These are phyloP conservation scores for Platyura marginata DNA, from an alignment of 1,140 invertebrate species.

Conservation along the genomic window DNA sequence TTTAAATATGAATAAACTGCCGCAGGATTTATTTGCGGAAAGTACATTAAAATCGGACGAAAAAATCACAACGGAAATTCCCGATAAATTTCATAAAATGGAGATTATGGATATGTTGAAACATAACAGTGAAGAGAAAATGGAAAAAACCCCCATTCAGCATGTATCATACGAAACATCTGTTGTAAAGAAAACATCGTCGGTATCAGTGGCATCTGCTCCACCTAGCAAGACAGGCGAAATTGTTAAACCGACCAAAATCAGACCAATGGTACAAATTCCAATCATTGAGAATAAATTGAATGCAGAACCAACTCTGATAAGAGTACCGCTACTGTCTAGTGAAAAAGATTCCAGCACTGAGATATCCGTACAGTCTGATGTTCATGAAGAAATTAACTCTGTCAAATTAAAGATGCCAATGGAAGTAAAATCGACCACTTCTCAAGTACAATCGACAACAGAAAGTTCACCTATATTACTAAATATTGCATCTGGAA, in stretches of 20 bases:
- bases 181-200: background rate
- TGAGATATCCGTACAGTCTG: background rate
- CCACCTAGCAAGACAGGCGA: background rate
- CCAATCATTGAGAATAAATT: background rate
- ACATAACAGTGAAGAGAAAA: background rate
- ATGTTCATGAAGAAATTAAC: background rate
- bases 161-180: background rate
- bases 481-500: background rate
- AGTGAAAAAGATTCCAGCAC: background rate
- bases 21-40: too few species aligned
- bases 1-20: slow-evolving; percentile 1
- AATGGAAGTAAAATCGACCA: background rate
- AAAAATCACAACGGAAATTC: background rate
- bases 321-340: background rate
- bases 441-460: background rate
- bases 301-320: background rate
- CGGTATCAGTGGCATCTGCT: background rate
- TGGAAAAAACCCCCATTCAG: background rate
- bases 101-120: background rate
- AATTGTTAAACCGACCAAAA: too few species aligned
- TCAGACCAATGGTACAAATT: too few species aligned
- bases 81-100: background rate
- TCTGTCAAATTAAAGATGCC: background rate
- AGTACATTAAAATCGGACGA: background rate
- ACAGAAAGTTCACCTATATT: background rate